Evolutionary conservation across 23 tunicate species (phyloP), one percentile per base, ranked within the genome.

Genomic region (Oikopleura dioica): DNA sequence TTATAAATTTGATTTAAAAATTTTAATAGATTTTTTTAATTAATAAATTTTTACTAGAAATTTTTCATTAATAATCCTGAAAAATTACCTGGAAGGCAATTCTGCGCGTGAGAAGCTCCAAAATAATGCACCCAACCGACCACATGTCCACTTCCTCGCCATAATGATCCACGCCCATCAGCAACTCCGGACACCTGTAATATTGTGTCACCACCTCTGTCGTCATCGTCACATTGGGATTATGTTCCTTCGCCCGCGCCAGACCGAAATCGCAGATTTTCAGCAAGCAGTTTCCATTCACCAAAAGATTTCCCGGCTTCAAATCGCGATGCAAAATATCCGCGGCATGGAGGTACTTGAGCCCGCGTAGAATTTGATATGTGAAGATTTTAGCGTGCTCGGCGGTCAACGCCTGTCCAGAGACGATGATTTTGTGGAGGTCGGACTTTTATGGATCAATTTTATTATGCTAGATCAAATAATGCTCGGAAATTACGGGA

Each of bases 221-320:
- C 28, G 97, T 91, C 97, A 91, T 91, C 59, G 76, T 82, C 36
- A 78, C 83, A 1, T 82, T 76, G 23, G 59, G 51, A 75, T 91
- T 86, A 21, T 86, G 87, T 76, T 85, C 92, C 36, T 80, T 86
- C 36, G 87, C 38, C 1, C 97, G 67, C 0, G 97, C 97, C n/a
- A 91, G 59, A 26, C 97, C 97, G 80, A 91, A 91, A 76, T 91
- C 97, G 76, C 97, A 91, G 36, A 91, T 85, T 77, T 91, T 91
- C 36, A 91, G 58, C 33, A 75, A 38, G 78, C 97, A 91, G 76
- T 91, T 86, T 58, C 85, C 78, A 72, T 91, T 91, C 24, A 91
- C 76, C 34, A 91, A 75, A 0, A 91, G 68, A 84, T 91, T 91
- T 38, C 97, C 97, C 31, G 97, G 97, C 68, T 91, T 91, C 34